These are phyloP conservation scores for Vesta saturnalis DNA, from an alignment of 2,888 invertebrate species.

Conservation along the genomic window DNA sequence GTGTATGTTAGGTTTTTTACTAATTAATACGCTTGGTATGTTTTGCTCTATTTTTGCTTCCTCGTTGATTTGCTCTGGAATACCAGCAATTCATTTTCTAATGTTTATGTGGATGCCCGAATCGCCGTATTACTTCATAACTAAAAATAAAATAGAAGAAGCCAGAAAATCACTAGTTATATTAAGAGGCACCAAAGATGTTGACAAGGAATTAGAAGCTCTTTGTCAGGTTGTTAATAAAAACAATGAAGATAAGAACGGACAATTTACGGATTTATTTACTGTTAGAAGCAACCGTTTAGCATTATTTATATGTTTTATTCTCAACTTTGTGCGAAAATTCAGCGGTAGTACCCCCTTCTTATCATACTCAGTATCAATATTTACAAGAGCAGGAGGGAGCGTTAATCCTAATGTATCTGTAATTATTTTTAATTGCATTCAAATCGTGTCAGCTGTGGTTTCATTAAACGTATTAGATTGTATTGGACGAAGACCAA, in stretches of 20 bases:
- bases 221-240: slow-evolving; percentile 47
- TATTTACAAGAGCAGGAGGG: slow-evolving; percentile 66
- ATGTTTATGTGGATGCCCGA: slow-evolving; percentile 74
- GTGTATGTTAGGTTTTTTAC: slow-evolving; percentile 68
- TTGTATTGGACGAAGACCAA: slow-evolving; percentile 51
- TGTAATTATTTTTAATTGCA: slow-evolving; percentile 68
- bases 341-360: slow-evolving; percentile 70
- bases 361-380: slow-evolving; percentile 67
- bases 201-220: slow-evolving; percentile 63
- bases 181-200: slow-evolving; percentile 64
- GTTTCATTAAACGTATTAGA: background rate
- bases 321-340: slow-evolving; percentile 70
- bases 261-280: slow-evolving; percentile 60
- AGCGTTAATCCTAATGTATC: slow-evolving; percentile 65
- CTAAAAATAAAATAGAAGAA: slow-evolving; percentile 56
- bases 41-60: slow-evolving; percentile 65
- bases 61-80: slow-evolving; percentile 66
- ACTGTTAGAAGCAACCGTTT: slow-evolving; percentile 67
- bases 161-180: slow-evolving; percentile 65
- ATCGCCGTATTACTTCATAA: slow-evolving; percentile 64
- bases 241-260: slow-evolving; percentile 55
- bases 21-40: slow-evolving; percentile 70
- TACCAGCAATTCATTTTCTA: slow-evolving; percentile 67
- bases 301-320: slow-evolving; percentile 66
- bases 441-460: slow-evolving; percentile 67